Percentiles rank a stretch among this genome's conserved stretches.
phyloP scores from a whole-genome alignment of 2,113 vertebrate species.

The Pardalotus punctatus region DNA sequence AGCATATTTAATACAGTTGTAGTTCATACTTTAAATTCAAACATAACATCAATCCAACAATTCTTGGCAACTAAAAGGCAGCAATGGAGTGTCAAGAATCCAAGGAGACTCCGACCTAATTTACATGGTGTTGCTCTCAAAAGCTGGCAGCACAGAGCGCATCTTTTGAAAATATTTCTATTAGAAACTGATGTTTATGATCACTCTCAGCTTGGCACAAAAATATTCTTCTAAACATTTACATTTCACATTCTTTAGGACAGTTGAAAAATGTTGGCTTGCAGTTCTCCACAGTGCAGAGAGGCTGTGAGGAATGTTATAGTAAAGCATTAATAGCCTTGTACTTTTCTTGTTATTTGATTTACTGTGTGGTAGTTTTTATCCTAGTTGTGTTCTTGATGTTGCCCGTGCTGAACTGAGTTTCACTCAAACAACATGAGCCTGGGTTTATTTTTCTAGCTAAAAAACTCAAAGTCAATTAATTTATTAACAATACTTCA shows the following conservation, averaged over 20 bases:
- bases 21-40: constrained; percentile 38
- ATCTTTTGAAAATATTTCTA: constrained; percentile 36
- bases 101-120: constrained; percentile 12
- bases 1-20: neutral
- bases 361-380: constrained; percentile 46
- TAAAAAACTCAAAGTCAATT: constrained; percentile 36
- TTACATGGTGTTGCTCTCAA: constrained; percentile 47
- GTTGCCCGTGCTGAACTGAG: neutral
- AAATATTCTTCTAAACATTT: constrained; percentile 66
- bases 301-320: constrained; percentile 36
- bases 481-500: neutral
- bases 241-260: constrained; percentile 66
- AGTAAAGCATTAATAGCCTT: neutral
- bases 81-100: constrained; percentile 1
- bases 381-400: neutral
- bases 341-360: constrained; percentile 36
- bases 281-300: constrained; percentile 6
- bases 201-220: constrained; percentile 59
- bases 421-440: constrained; percentile 1
- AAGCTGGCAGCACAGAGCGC: constrained; percentile 44
- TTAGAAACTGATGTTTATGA: constrained; percentile 64
- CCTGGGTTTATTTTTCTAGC: constrained; percentile 28
- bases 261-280: constrained; percentile 51
- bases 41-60: neutral
- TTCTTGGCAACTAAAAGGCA: constrained; percentile 35